Percentiles rank a stretch among this genome's conserved stretches.
Conservation (phyloP, 2,797 vertebrate species). For the Periophthalmus magnuspinnatus region DNA sequence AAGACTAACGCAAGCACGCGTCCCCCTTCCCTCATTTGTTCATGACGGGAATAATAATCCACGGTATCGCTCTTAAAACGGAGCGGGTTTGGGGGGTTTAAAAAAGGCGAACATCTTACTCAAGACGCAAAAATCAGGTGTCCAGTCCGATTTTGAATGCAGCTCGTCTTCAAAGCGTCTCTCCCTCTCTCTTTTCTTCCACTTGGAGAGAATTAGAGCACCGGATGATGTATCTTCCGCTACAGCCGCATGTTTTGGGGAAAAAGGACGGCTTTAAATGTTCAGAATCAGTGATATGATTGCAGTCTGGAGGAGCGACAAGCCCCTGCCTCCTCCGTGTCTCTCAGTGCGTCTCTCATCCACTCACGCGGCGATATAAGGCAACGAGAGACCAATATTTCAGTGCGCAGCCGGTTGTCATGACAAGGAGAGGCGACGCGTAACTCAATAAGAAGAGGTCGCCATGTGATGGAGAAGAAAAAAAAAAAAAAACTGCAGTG, state of each 20-base stretch:
- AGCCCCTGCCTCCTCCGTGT: conserved; percentile 39
- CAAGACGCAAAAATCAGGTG: conserved; percentile 59
- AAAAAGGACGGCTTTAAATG: conserved; percentile 28
- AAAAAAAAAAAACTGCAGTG: conserved; percentile 7
- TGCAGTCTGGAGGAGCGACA: conserved; percentile 53
- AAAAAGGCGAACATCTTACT: conserved; percentile 46
- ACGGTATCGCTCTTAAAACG: conserved; percentile 33
- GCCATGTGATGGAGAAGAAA: conserved; percentile 14
- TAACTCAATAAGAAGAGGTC: conserved; percentile 30
- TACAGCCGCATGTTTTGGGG: conserved; percentile 38
- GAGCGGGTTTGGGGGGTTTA: conserved; percentile 37
- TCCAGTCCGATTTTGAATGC: conserved; percentile 56
- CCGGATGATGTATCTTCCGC: conserved; percentile 39
- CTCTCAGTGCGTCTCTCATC: conserved; percentile 44
- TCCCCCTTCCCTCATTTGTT: conserved; percentile 61
- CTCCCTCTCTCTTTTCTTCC: conserved; percentile 44
- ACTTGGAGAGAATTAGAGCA: conserved; percentile 41
- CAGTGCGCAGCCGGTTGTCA: conserved; percentile 59
- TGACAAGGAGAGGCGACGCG: conserved; percentile 59
- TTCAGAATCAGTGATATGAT: conserved; percentile 32
- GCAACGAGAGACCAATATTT: conserved; percentile 47
- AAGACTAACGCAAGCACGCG: conserved; percentile 59
- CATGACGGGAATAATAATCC: conserved; percentile 65
- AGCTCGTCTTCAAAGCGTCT: conserved; percentile 51
- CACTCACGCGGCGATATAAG: conserved; percentile 24